Evolutionary conservation across 2,797 vertebrate species (phyloP).

Genomic region (Phrynocephalus forsythii): DNA sequence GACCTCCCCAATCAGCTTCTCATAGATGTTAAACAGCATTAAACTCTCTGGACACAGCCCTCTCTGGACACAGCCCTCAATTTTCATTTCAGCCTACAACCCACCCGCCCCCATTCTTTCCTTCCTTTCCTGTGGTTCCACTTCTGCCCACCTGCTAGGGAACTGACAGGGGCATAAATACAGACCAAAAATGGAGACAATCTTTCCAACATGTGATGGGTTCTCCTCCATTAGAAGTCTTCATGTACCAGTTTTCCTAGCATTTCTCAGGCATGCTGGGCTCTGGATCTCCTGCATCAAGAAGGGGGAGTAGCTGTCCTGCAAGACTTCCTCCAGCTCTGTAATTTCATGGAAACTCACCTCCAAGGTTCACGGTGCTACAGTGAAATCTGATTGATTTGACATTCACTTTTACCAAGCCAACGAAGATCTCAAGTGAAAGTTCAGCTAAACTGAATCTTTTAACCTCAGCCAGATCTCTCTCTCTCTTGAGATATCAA

Average conservation of each 20-base stretch:
- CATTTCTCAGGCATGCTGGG: not conserved
- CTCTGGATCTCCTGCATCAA: not conserved
- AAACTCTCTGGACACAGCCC: too few species aligned
- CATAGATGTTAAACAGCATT: too few species aligned
- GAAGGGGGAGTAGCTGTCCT: not conserved
- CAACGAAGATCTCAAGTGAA: not conserved
- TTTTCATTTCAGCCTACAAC: too few species aligned
- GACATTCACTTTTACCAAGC: not conserved
- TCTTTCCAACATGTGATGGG: not conserved
- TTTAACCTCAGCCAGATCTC: not conserved
- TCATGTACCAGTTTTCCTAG: not conserved
- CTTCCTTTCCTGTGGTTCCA: too few species aligned
- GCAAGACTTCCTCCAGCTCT: not conserved
- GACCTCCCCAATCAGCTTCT: too few species aligned
- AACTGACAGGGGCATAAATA: not conserved
- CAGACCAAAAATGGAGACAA: not conserved
- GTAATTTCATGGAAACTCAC: not conserved
- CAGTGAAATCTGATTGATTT: not conserved
- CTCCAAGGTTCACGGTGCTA: not conserved
- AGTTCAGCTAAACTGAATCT: not conserved
- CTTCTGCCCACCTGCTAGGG: too few species aligned
- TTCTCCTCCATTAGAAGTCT: not conserved
- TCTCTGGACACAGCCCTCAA: too few species aligned
- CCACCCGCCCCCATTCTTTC: too few species aligned
- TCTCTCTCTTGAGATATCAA: not conserved